Conservation (phyloP, 2,888 invertebrate genomes). For the Meiosimyza decipiens region DNA sequence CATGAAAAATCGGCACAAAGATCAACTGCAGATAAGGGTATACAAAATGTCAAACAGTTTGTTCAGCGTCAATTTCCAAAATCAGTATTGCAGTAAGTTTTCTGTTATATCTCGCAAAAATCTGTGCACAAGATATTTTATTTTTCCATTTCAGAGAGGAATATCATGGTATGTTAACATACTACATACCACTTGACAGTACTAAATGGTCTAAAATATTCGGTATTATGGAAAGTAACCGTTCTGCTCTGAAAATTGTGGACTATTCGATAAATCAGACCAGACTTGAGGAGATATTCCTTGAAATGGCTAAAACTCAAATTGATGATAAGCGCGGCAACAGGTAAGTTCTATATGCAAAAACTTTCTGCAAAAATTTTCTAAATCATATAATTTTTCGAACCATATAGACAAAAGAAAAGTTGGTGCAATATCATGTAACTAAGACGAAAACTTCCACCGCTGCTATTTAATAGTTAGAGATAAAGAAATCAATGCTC, state of each 20-base stretch:
- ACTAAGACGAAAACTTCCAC: too few relatives aligned
- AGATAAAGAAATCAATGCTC: too few relatives aligned
- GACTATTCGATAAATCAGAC: constrained; percentile 86
- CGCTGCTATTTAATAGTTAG: too few relatives aligned
- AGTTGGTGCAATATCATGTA: too few relatives aligned
- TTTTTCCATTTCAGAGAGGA: constrained; percentile 70
- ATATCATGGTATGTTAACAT: constrained; percentile 77
- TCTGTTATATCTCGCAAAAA: constrained; percentile 43
- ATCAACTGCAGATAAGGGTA: background rate
- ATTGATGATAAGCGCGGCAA: constrained; percentile 56
- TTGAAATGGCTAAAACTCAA: constrained; percentile 74
- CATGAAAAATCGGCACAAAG: background rate
- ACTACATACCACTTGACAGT: constrained; percentile 71
- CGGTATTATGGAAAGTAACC: constrained; percentile 75
- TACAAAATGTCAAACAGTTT: constrained; percentile 39
- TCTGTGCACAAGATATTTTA: constrained; percentile 42
- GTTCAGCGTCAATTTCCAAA: constrained; percentile 40
- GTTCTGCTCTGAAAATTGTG: constrained; percentile 71
- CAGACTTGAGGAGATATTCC: constrained; percentile 82
- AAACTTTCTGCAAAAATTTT: too few relatives aligned
- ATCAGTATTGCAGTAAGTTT: constrained; percentile 43
- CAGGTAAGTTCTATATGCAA: constrained; percentile 50
- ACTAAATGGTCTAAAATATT: constrained; percentile 78
- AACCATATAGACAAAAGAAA: too few relatives aligned
- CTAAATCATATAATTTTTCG: too few relatives aligned